A percentile compares a stretch with the other conserved stretches of the same genome.
Evolutionary conservation across 2,888 invertebrate species (phyloP).

Genomic region (Pardosa pseudoannulata): DNA sequence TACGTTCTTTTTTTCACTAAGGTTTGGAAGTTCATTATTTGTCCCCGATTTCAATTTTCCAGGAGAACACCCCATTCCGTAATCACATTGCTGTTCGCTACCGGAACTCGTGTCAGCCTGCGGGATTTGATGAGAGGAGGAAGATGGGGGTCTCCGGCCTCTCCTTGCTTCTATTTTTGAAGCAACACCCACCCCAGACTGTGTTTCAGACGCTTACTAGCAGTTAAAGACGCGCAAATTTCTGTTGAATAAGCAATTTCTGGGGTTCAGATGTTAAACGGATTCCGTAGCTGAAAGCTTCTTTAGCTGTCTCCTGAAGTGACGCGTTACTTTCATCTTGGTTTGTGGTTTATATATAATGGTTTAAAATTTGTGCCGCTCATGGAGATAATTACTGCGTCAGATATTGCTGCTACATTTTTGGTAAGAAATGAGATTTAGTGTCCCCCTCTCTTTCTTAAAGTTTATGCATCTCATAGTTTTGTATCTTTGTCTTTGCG

Average conservation of each 20-base stretch:
- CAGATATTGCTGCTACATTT: no score
- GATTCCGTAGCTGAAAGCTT: not conserved
- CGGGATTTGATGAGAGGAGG: not conserved
- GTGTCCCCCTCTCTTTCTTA: no score
- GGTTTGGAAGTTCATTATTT: no score
- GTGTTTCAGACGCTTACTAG: not conserved
- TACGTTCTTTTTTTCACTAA: no score
- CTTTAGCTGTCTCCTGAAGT: not conserved
- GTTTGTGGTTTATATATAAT: not conserved
- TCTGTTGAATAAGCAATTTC: conserved; percentile 25
- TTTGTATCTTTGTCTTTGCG: no score
- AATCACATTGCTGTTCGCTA: not conserved
- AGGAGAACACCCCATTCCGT: not conserved
- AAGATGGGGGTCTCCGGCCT: conserved; percentile 23
- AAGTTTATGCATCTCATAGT: no score
- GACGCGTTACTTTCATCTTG: not conserved
- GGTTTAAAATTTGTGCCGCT: not conserved
- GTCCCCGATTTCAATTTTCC: no score
- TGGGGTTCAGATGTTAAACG: not conserved
- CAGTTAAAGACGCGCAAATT: conserved; percentile 28
- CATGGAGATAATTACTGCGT: not conserved
- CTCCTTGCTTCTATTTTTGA: not conserved
- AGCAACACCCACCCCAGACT: conserved; percentile 11
- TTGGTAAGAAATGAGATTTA: no score
- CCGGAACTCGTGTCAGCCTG: not conserved